Evolutionary conservation across 2,888 invertebrate genomes (phyloP).

Genomic region (Coelogynopora nodosa): DNA sequence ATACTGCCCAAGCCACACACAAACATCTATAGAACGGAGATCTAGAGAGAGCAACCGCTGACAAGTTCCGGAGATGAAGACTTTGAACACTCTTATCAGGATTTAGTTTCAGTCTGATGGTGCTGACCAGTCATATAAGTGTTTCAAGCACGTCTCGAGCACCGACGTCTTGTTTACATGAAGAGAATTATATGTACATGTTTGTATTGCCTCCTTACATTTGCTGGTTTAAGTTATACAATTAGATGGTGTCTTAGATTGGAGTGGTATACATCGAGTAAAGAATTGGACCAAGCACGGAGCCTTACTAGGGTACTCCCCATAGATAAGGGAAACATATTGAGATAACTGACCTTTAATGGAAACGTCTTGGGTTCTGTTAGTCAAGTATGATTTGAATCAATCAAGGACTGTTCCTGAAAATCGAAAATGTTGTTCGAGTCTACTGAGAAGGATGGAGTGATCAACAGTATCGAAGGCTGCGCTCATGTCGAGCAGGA

Average conservation of each 20-base stretch:
- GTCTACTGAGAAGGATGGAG: slow-evolving; percentile 14
- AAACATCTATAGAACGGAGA: not conserved
- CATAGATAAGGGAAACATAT: not conserved
- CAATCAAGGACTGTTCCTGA: not conserved
- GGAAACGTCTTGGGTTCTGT: not conserved
- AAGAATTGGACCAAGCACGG: not conserved
- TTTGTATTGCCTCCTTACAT: not conserved
- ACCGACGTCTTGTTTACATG: not conserved
- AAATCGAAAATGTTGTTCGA: slow-evolving; percentile 1
- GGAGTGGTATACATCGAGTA: not conserved
- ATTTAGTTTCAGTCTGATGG: not conserved
- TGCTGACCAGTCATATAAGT: not conserved
- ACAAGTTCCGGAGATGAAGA: not conserved
- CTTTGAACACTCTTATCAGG: not conserved
- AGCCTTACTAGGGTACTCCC: not conserved
- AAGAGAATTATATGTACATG: not conserved
- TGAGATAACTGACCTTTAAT: slow-evolving; percentile 4
- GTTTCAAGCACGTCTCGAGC: too few relatives aligned
- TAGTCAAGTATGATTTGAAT: not conserved
- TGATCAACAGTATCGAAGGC: slow-evolving; percentile 3
- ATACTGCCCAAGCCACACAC: not conserved
- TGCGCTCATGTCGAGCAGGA: not conserved
- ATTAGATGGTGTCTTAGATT: not conserved
- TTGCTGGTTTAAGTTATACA: not conserved
- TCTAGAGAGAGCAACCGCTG: not conserved